Evolutionary conservation across 2,888 invertebrate genomes (phyloP).

Genomic region (Nephrotoma guestfalica): DNA sequence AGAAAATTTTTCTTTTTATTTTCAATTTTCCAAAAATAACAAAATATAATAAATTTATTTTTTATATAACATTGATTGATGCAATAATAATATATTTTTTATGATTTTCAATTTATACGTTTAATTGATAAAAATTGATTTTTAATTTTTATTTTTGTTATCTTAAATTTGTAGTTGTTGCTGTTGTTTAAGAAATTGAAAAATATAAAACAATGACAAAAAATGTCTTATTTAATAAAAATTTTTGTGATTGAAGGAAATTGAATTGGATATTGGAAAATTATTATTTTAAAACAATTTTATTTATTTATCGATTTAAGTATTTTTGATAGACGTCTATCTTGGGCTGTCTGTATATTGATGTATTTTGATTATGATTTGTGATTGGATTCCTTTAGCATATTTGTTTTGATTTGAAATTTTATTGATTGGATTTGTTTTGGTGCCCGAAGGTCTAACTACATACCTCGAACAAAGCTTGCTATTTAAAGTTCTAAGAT

Average conservation of each 20-base stretch:
- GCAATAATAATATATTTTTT: background rate
- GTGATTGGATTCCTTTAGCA: background rate
- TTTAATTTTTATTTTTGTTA: background rate
- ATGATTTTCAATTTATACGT: background rate
- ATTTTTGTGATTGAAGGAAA: background rate
- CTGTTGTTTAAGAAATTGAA: background rate
- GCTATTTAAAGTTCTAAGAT: too few relatives aligned
- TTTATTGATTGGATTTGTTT: too few relatives aligned
- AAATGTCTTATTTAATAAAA: background rate
- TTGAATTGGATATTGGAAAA: background rate
- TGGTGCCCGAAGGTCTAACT: too few relatives aligned
- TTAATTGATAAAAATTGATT: background rate
- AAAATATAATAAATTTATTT: background rate
- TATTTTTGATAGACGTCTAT: background rate
- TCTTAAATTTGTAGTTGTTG: background rate
- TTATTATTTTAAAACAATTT: background rate
- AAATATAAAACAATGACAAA: background rate
- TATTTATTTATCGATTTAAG: background rate
- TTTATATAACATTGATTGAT: background rate
- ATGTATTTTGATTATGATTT: background rate
- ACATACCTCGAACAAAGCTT: too few relatives aligned
- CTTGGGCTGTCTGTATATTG: too few relatives aligned
- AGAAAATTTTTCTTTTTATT: background rate
- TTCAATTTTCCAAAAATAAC: background rate
- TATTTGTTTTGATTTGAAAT: too few relatives aligned